Evolutionary conservation across 2,113 vertebrate species (phyloP), one percentile per base, ranked within the genome.

Genomic region (Deroptyus accipitrinus): DNA sequence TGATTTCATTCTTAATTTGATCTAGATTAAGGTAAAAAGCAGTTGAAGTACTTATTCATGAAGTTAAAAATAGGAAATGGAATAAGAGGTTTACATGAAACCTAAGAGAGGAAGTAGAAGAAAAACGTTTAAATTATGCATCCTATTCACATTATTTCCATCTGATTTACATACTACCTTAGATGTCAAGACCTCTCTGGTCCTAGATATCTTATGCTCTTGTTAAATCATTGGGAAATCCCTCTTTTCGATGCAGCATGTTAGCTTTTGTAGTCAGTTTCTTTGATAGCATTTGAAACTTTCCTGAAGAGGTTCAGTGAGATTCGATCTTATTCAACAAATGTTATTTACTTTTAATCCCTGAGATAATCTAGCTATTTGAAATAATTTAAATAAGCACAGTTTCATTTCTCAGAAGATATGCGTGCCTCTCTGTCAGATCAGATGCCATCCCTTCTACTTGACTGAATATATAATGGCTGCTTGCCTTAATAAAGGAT

Each of bases 371-470:
- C 54, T 39, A 37, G 37, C 20, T 20, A 46, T 66, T 78, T 73
- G 17, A 76, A 76, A 91, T 4, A 88, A 77, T 66, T 92, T 67
- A 54, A 83, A 77, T 27, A 48, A 62, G 7, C 28, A 27, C 73
- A 48, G 17, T 68, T 94, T 88, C 5, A 78, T 88, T 96, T 92
- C 73, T 69, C 80, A 92, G 94, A 92, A 83, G 42, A 86, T 77
- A 30, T 1, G 2, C 54, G 33, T 39, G 16, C 17, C n/a, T 90
- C 67, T 75, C 70, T 1, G 1, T 63, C 66, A 68, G 37, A 57
- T 22, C 3, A 1, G 33, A 49, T 77, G 55, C 30, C 25, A 72
- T 78, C 39, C 3, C 13, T 68, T 78, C 37, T 46, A 37, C 42
- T 27, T 68, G 37, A 24, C 9, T 62, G 10, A 28, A 31, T 76